Base-by-base conservation (phyloP, 2,113 vertebrate genomes). In the Argyrosomus japonicus region DNA sequence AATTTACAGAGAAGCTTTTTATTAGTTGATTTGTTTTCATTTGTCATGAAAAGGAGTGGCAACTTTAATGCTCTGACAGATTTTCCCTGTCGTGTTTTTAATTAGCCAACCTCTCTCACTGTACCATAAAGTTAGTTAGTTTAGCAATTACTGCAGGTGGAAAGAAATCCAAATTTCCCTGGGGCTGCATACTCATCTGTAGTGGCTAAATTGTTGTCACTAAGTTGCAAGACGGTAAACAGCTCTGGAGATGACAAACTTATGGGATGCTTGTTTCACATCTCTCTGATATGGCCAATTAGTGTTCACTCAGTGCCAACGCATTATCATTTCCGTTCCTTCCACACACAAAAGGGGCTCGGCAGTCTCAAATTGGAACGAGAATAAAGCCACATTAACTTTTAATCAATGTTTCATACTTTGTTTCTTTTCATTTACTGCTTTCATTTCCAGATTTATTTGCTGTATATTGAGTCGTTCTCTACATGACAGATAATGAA, bases 121-220 rank as follows among this genome's bases (percentile, higher is more conserved):
- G 27, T 71, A 75, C 58, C 67, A 68, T 13, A n/a, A 74, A 88
- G 86, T 27, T 40, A 57, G 50, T 84, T 76, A 68, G 58, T 58
- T 71, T 62, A 27, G 58, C 21, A 62, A 80, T 73, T 68, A 79
- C 25, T 53, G 36, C 23, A 17, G 18, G 48, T 68, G n/a, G 56
- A 70, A 48, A 79, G 36, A 72, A 60, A 77, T 71, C 45, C 21
- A 76, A 40, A 84, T 87, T 89, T 85, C 83, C 83, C 78, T 7
- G 0, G 68, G 50, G 83, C 79, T 60, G 63, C 43, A 15, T 70
- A 75, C 65, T 77, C 45, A 12, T 76, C 60, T 84, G 78, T 17
- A 53, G 77, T 18, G 50, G 53, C 67, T 81, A 72, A 84, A 51
- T 23, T 77, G 61, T 81, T 79, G 81, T 79, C 68, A 72, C 57